Percentiles rank a stretch among this genome's conserved stretches.
Conservation (phyloP, 2,888 invertebrate species). For the Salticus scenicus region DNA sequence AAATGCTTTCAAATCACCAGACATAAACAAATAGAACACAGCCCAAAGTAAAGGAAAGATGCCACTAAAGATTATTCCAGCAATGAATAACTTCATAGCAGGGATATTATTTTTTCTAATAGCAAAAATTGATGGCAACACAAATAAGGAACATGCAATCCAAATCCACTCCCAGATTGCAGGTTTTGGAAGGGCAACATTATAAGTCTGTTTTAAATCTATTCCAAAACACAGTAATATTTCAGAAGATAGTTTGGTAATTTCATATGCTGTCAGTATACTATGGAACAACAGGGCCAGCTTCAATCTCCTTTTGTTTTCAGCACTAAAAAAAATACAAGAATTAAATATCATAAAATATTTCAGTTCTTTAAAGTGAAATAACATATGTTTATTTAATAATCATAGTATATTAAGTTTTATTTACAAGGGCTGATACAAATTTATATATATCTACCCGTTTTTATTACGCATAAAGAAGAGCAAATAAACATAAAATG, state of each 20-base stretch:
- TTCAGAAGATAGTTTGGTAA: conserved; percentile 92
- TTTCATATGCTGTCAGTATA: conserved; percentile 89
- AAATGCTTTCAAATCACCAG: conserved; percentile 88
- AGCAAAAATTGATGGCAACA: conserved; percentile 89
- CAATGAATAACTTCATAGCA: conserved; percentile 84
- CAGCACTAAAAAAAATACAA: conserved; percentile 83
- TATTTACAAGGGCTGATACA: no score
- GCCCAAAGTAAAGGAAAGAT: conserved; percentile 88
- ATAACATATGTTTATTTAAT: no score
- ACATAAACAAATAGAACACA: conserved; percentile 82
- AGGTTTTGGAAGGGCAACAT: conserved; percentile 86
- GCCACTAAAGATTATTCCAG: conserved; percentile 85
- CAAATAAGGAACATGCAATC: conserved; percentile 88
- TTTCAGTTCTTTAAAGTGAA: no score
- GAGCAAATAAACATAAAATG: no score
- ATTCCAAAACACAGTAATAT: conserved; percentile 93
- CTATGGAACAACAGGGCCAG: conserved; percentile 95
- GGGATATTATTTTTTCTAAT: conserved; percentile 88
- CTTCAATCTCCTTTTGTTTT: conserved; percentile 96
- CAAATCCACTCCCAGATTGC: conserved; percentile 95
- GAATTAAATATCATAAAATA: neutral
- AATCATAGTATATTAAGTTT: no score
- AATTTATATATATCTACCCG: no score
- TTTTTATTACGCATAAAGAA: no score
- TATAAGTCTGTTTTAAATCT: conserved; percentile 91